Percentiles rank a stretch among this genome's conserved stretches.
Evolutionary conservation across 1,140 invertebrate genomes (phyloP).

Genomic region (Eumeta japonica): DNA sequence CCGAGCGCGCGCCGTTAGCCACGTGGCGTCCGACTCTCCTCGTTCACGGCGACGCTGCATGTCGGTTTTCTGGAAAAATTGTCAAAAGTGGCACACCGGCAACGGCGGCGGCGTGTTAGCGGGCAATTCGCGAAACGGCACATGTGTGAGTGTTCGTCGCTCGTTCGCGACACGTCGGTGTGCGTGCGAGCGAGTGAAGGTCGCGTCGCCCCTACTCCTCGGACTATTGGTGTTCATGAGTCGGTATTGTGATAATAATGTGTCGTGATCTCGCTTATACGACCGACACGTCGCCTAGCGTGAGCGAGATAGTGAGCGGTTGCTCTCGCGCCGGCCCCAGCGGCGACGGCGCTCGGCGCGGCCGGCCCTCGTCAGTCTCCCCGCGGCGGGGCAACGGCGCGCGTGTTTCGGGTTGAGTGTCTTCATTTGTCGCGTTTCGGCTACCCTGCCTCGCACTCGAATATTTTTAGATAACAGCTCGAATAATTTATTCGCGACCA

Average conservation of each 20-base stretch:
- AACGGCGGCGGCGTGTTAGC: constrained; percentile 23
- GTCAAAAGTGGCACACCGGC: constrained; percentile 49
- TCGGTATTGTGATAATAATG: constrained; percentile 47
- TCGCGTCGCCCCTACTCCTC: constrained; percentile 55
- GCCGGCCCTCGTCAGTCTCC: constrained; percentile 54
- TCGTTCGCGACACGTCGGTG: constrained; percentile 27
- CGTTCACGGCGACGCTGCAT: constrained; percentile 37
- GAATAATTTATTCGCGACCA: constrained; percentile 52
- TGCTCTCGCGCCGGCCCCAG: constrained; percentile 45
- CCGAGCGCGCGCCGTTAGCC: constrained; percentile 17
- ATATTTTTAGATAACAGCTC: constrained; percentile 56
- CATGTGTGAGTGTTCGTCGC: constrained; percentile 28
- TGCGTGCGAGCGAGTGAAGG: constrained; percentile 46
- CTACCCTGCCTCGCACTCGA: constrained; percentile 39
- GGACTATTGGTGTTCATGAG: constrained; percentile 54
- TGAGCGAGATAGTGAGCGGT: constrained; percentile 33
- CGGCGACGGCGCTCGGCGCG: constrained; percentile 39
- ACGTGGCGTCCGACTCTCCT: constrained; percentile 14
- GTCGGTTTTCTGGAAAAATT: constrained; percentile 56
- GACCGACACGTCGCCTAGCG: constrained; percentile 5
- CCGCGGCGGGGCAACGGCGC: constrained; percentile 49
- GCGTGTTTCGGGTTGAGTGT: constrained; percentile 39
- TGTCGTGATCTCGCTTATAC: constrained; percentile 39
- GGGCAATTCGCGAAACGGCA: constrained; percentile 40
- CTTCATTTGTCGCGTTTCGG: constrained; percentile 19